Conservation (phyloP, 2,888 invertebrate genomes). For the Calameuta pallipes region DNA sequence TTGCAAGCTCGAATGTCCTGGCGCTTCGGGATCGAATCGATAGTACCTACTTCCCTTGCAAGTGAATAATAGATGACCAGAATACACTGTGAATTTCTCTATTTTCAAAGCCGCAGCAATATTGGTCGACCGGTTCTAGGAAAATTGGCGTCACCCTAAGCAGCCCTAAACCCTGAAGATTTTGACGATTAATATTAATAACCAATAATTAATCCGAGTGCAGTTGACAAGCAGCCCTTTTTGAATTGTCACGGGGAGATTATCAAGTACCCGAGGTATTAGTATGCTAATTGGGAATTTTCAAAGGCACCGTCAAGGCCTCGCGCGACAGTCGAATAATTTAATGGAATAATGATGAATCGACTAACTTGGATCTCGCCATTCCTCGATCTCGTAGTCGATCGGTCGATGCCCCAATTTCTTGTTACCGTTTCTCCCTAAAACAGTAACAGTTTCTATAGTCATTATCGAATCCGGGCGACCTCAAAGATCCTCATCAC, state of each 20-base stretch:
- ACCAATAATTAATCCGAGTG: background rate
- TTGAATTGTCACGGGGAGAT: background rate
- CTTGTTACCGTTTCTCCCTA: conserved; percentile 72
- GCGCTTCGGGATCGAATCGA: background rate
- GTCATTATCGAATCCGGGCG: background rate
- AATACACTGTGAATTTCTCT: background rate
- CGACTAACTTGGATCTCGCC: conserved; percentile 76
- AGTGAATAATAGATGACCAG: background rate
- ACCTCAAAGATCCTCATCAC: background rate
- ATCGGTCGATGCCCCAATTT: conserved; percentile 68
- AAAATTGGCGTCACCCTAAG: background rate
- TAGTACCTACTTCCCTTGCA: background rate
- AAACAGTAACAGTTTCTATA: conserved; percentile 19
- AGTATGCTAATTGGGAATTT: background rate
- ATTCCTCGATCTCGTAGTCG: conserved; percentile 81
- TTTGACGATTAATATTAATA: background rate
- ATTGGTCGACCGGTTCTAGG: background rate
- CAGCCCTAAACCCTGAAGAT: background rate
- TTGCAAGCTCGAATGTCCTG: background rate
- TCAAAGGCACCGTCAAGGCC: background rate
- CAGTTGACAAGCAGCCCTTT: background rate
- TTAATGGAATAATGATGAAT: background rate
- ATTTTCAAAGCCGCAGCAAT: background rate
- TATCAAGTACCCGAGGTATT: background rate
- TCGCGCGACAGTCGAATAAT: background rate